Evolutionary conservation across 1,140 invertebrate genomes (phyloP).

Genomic region (Brachionus angularis): DNA sequence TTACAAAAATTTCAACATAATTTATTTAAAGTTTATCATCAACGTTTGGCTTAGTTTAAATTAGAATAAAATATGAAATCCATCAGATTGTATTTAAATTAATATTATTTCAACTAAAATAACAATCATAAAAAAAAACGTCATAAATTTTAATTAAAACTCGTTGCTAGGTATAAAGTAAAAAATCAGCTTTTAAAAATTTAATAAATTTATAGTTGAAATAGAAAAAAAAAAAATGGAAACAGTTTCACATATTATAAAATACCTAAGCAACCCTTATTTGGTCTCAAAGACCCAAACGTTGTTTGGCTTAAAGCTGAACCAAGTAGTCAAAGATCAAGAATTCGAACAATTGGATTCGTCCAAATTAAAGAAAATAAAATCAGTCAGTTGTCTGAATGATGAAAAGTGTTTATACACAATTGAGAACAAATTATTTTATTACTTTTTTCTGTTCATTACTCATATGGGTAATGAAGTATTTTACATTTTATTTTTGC

Average conservation of each 20-base stretch:
- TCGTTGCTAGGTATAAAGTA: too few species aligned
- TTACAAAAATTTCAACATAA: too few species aligned
- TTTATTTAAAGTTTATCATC: too few species aligned
- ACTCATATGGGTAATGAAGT: constrained; percentile 39
- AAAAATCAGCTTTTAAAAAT: too few species aligned
- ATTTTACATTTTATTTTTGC: constrained; percentile 36
- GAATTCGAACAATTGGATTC: neutral
- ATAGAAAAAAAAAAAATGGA: too few species aligned
- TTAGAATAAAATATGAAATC: too few species aligned
- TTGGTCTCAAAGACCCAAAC: constrained; percentile 9
- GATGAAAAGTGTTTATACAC: constrained; percentile 21
- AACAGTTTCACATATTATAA: neutral
- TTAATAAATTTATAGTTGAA: too few species aligned
- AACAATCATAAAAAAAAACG: too few species aligned
- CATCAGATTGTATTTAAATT: too few species aligned
- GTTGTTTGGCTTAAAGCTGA: neutral
- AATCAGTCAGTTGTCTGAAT: constrained; percentile 23
- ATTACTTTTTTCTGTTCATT: constrained; percentile 35
- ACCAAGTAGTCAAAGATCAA: neutral
- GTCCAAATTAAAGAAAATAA: neutral
- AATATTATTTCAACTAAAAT: too few species aligned
- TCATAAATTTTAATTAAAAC: too few species aligned
- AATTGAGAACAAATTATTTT: constrained; percentile 20
- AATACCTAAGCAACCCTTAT: constrained; percentile 9
- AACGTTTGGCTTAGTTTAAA: too few species aligned